These are phyloP conservation scores for Idris sp. DNA, from an alignment of 1,140 invertebrate species.

Conservation along the genomic window DNA sequence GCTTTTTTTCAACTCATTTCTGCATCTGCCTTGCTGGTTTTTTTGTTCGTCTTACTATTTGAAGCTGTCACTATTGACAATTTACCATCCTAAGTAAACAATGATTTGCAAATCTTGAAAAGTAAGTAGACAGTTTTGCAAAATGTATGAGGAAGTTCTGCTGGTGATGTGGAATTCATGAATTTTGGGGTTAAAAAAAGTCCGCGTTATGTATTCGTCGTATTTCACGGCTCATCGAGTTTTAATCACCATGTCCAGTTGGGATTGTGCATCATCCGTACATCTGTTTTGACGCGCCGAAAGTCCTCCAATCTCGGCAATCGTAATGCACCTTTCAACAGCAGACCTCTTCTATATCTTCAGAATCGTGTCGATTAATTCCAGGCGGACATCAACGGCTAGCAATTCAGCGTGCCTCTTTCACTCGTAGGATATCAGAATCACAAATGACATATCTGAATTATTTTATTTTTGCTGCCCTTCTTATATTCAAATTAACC, in stretches of 20 bases:
- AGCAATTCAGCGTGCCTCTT: slow-evolving; percentile 62
- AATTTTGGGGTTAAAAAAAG: slow-evolving; percentile 19
- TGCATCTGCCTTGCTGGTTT: slow-evolving; percentile 3
- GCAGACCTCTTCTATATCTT: slow-evolving; percentile 65
- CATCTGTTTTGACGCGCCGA: slow-evolving; percentile 58
- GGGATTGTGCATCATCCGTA: slow-evolving; percentile 54
- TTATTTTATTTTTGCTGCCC: slow-evolving; percentile 26
- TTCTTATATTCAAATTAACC: slow-evolving; percentile 26
- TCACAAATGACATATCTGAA: slow-evolving; percentile 56
- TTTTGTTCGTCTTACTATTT: slow-evolving; percentile 20
- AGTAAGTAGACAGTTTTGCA: no score
- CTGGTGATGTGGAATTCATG: slow-evolving; percentile 36
- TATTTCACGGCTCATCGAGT: slow-evolving; percentile 56
- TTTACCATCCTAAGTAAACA: no score
- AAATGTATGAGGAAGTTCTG: not conserved
- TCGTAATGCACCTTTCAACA: slow-evolving; percentile 68
- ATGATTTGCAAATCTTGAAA: not conserved
- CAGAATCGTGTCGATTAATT: slow-evolving; percentile 65
- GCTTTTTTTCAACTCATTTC: slow-evolving; percentile 28
- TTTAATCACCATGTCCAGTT: slow-evolving; percentile 57
- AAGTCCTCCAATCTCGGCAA: slow-evolving; percentile 65
- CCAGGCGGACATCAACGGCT: slow-evolving; percentile 62
- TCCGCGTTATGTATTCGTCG: slow-evolving; percentile 15
- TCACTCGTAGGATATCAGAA: slow-evolving; percentile 52
- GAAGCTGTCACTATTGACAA: no score